Conservation (phyloP, 2,888 invertebrate species). For the Lypha dubia region DNA sequence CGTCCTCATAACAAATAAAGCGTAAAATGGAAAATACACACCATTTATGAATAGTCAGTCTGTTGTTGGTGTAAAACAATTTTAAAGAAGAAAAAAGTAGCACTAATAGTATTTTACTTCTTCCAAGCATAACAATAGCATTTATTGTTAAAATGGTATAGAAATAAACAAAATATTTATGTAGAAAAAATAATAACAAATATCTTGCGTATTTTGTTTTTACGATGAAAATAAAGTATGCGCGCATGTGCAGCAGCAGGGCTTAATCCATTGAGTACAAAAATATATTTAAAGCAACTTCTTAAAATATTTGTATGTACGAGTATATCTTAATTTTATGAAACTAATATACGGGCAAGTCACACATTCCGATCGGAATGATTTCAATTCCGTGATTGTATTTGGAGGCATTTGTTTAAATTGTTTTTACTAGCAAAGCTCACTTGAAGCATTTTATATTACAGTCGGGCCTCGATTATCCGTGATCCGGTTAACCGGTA, state of each 20-base stretch:
- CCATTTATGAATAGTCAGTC: slow-evolving; percentile 28
- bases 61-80: background rate
- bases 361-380: too few species aligned
- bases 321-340: too few species aligned
- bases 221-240: slow-evolving; percentile 28
- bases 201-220: slow-evolving; percentile 47
- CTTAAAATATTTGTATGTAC: too few species aligned
- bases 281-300: too few species aligned
- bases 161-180: slow-evolving; percentile 14
- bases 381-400: too few species aligned
- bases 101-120: slow-evolving; percentile 41
- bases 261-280: slow-evolving; percentile 28
- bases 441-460: too few species aligned
- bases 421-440: too few species aligned
- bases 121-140: slow-evolving; percentile 59
- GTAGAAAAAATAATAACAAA: slow-evolving; percentile 38
- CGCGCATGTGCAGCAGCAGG: slow-evolving; percentile 44
- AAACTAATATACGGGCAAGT: too few species aligned
- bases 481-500: too few species aligned
- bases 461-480: too few species aligned
- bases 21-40: slow-evolving; percentile 48
- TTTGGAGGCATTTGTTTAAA: too few species aligned
- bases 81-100: background rate
- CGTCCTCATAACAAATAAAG: slow-evolving; percentile 64
- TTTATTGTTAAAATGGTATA: slow-evolving; percentile 15